A percentile compares a stretch with the other conserved stretches of the same genome.
These are phyloP conservation scores for Junonia oenone DNA, from an alignment of 2,888 invertebrate species.

Conservation along the genomic window DNA sequence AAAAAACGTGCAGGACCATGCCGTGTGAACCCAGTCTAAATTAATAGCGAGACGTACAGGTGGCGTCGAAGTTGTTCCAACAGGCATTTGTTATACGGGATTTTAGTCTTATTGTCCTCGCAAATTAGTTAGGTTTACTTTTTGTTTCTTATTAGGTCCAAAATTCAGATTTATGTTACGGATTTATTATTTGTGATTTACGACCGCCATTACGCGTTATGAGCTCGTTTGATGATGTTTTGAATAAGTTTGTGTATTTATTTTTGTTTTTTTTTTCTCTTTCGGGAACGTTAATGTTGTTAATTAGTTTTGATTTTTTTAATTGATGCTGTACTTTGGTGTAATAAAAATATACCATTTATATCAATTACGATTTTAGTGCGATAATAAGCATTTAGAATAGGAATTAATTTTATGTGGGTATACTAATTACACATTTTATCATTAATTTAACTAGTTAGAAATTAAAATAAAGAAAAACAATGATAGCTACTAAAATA, in stretches of 20 bases:
- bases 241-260: neutral
- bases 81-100: slow-evolving; percentile 52
- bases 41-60: slow-evolving; percentile 39
- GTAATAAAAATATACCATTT: too few relatives aligned
- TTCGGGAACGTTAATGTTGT: neutral
- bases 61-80: slow-evolving; percentile 47
- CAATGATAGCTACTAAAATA: too few relatives aligned
- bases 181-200: slow-evolving; percentile 25
- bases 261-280: neutral
- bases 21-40: too few relatives aligned
- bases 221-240: slow-evolving; percentile 3
- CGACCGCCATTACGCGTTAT: neutral
- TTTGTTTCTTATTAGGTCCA: slow-evolving; percentile 43
- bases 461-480: too few relatives aligned
- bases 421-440: too few relatives aligned
- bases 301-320: too few relatives aligned
- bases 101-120: slow-evolving; percentile 51
- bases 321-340: too few relatives aligned
- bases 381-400: too few relatives aligned
- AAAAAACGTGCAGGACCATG: too few relatives aligned
- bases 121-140: slow-evolving; percentile 55
- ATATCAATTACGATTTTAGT: too few relatives aligned
- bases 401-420: too few relatives aligned
- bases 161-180: slow-evolving; percentile 44
- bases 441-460: too few relatives aligned